Conservation (phyloP, 2,113 vertebrate species). For the Alexandromys fortis region DNA sequence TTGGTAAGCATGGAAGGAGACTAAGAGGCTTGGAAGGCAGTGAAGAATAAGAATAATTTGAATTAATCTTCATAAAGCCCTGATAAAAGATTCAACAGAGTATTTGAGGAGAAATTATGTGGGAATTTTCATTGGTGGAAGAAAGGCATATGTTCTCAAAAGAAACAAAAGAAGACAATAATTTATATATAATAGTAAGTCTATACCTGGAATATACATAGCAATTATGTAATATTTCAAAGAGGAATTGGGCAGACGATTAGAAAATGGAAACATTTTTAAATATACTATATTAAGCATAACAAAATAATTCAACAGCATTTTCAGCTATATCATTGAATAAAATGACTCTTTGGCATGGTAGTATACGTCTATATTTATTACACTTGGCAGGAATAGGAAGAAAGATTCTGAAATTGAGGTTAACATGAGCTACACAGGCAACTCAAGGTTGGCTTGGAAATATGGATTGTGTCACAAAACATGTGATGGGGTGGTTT, state of each 20-base stretch:
- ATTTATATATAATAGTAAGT: neutral
- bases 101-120: neutral
- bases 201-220: neutral
- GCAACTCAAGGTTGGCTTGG: neutral
- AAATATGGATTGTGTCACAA: neutral
- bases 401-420: neutral
- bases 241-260: neutral
- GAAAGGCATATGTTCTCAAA: neutral
- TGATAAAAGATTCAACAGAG: neutral
- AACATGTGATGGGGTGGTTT: neutral
- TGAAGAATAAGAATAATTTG: neutral
- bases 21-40: neutral
- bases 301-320: neutral
- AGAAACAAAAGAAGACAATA: neutral
- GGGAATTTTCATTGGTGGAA: slow-evolving; percentile 12
- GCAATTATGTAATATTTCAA: neutral
- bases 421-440: neutral
- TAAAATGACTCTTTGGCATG: neutral
- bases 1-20: neutral
- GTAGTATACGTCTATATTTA: neutral
- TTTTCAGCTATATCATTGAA: neutral
- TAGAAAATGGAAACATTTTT: neutral
- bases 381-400: neutral
- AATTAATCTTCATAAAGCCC: neutral
- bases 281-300: neutral